Evolutionary conservation across 2,113 vertebrate species (phyloP).

Genomic region (Channa argus): DNA sequence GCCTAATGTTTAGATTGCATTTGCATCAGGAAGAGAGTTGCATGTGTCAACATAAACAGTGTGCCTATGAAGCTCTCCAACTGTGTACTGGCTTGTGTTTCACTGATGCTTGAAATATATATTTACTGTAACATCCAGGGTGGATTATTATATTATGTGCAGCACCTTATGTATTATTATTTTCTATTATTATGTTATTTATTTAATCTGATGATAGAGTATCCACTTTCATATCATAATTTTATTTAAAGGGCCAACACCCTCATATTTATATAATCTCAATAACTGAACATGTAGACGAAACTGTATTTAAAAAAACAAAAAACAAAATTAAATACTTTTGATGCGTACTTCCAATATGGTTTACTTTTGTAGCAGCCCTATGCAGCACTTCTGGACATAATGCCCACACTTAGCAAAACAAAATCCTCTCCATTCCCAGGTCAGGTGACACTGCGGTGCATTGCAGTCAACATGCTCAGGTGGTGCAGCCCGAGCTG

Average conservation of each 20-base stretch:
- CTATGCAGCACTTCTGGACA: slow-evolving; percentile 29
- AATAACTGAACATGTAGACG: not conserved
- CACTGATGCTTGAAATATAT: slow-evolving; percentile 33
- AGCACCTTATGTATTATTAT: not conserved
- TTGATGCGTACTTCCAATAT: not conserved
- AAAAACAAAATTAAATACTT: not conserved
- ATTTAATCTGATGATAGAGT: not conserved
- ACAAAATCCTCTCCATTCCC: slow-evolving; percentile 44
- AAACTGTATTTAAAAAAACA: not conserved
- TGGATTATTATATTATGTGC: slow-evolving; percentile 9
- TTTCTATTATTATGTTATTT: not conserved
- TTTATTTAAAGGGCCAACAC: not conserved
- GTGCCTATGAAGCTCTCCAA: slow-evolving; percentile 36
- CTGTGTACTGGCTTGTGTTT: slow-evolving; percentile 31
- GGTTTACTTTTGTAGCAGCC: not conserved
- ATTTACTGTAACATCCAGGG: slow-evolving; percentile 12
- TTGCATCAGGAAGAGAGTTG: slow-evolving; percentile 78
- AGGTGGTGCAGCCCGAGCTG: slow-evolving; percentile 61
- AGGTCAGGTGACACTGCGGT: slow-evolving; percentile 62
- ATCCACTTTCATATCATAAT: not conserved
- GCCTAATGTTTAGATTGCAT: slow-evolving; percentile 79
- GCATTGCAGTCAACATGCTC: slow-evolving; percentile 61
- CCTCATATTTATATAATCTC: not conserved
- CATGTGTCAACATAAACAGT: slow-evolving; percentile 80
- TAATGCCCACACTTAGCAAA: slow-evolving; percentile 40